These are phyloP conservation scores for Drosophila sturtevanti DNA, from an alignment of 1,140 invertebrate species.

Conservation along the genomic window DNA sequence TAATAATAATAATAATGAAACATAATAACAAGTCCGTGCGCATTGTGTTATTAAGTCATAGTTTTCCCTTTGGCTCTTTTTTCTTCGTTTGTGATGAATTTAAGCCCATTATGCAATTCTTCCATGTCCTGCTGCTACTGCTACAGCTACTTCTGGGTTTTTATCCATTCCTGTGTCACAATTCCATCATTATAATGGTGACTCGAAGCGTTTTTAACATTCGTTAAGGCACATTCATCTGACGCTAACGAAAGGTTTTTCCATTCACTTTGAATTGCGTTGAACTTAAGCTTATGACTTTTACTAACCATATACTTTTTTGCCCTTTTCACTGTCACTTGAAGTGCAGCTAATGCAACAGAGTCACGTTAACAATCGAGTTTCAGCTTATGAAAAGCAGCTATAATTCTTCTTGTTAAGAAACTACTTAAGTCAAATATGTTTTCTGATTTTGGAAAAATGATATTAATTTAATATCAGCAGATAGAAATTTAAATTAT, in stretches of 20 bases:
- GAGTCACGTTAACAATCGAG: not conserved
- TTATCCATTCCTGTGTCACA: slow-evolving; percentile 31
- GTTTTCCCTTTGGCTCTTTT: slow-evolving; percentile 23
- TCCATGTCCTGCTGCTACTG: not conserved
- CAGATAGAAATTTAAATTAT: no score
- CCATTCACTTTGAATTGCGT: not conserved
- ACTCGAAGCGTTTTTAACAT: not conserved
- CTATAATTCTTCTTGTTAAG: no score
- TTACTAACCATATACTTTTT: not conserved
- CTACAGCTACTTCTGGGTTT: not conserved
- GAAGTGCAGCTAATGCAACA: not conserved
- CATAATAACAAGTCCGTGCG: slow-evolving; percentile 32
- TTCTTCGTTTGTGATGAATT: slow-evolving; percentile 13
- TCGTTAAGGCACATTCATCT: not conserved
- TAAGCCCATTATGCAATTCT: slow-evolving; percentile 45
- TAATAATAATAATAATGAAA: slow-evolving; percentile 37
- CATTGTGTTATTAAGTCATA: slow-evolving; percentile 47
- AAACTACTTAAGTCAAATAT: no score
- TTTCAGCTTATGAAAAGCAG: not conserved
- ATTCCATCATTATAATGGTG: slow-evolving; percentile 58
- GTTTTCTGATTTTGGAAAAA: no score
- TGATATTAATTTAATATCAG: no score
- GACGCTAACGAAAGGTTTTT: not conserved
- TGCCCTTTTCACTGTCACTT: not conserved
- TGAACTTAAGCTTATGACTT: not conserved